These are phyloP conservation scores for Pluvialis apricaria DNA, from an alignment of 2,113 vertebrate species.

Conservation along the genomic window DNA sequence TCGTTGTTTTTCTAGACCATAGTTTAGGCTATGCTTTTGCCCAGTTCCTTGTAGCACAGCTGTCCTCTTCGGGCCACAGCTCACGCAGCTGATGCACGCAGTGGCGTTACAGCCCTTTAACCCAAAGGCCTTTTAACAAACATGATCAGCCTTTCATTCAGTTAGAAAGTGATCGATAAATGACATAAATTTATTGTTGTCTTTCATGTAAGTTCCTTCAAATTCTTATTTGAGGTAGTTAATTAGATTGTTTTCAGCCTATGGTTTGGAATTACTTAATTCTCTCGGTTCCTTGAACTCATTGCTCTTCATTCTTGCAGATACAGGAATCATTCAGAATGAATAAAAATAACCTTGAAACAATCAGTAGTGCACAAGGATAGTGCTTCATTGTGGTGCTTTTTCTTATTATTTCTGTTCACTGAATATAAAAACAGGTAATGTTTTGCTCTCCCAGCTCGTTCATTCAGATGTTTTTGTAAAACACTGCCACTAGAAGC, in stretches of 20 bases:
- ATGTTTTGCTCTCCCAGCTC: neutral
- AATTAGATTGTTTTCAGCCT: neutral
- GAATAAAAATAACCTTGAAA: constrained; percentile 3
- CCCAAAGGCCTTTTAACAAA: neutral
- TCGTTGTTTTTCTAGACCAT: neutral
- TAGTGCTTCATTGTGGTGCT: neutral
- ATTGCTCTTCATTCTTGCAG: neutral
- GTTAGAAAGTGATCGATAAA: neutral
- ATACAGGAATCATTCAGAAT: rapidly evolving
- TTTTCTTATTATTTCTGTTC: constrained; percentile 19
- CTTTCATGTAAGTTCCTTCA: neutral
- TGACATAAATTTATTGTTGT: neutral
- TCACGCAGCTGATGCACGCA: rapidly evolving
- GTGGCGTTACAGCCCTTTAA: neutral
- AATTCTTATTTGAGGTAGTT: neutral
- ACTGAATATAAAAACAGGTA: neutral
- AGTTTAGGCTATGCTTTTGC: neutral
- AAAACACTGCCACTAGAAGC: neutral
- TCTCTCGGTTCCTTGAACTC: neutral
- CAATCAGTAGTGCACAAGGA: neutral
- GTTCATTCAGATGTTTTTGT: constrained; percentile 18
- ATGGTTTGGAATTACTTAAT: neutral
- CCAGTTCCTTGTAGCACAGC: neutral
- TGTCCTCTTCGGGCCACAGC: neutral
- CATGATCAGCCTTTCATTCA: neutral